Evolutionary conservation across 1,140 invertebrate genomes (phyloP).

Genomic region (Phocides pigmalion): DNA sequence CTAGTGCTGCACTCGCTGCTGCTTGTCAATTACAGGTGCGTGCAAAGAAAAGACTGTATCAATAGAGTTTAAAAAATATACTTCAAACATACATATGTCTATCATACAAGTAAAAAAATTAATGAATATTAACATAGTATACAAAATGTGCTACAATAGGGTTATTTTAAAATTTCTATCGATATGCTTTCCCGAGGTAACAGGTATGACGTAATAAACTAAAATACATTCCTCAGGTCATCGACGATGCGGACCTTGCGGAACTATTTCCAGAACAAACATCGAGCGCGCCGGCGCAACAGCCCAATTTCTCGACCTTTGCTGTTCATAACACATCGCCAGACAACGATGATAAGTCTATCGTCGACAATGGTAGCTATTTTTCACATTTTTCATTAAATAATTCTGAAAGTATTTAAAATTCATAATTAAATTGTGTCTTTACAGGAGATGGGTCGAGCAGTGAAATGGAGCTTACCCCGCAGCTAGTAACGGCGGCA

Average conservation of each 20-base stretch:
- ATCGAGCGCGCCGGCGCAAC: constrained; percentile 75
- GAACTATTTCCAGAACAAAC: constrained; percentile 81
- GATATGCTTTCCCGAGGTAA: neutral
- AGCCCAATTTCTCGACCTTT: constrained; percentile 72
- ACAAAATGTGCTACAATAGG: too few species aligned
- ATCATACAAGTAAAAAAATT: too few species aligned
- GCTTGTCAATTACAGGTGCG: constrained; percentile 76
- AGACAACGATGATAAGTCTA: constrained; percentile 74
- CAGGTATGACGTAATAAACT: constrained; percentile 31
- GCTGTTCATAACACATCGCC: constrained; percentile 60
- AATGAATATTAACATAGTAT: too few species aligned
- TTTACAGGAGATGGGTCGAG: constrained; percentile 84
- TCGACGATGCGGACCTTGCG: constrained; percentile 81
- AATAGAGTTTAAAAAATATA: too few species aligned
- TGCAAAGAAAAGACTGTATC: neutral
- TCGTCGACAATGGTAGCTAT: constrained; percentile 72
- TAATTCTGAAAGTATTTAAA: too few species aligned
- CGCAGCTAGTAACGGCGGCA: constrained; percentile 87
- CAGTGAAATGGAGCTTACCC: constrained; percentile 88
- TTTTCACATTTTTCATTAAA: constrained; percentile 4
- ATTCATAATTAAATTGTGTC: constrained; percentile 19
- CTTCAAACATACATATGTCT: too few species aligned
- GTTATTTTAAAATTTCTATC: neutral
- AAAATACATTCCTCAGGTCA: constrained; percentile 65
- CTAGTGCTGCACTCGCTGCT: constrained; percentile 74